A percentile compares a stretch with the other conserved stretches of the same genome.
phyloP scores from a whole-genome alignment of 2,888 invertebrate species.

The Conomelus anceps region DNA sequence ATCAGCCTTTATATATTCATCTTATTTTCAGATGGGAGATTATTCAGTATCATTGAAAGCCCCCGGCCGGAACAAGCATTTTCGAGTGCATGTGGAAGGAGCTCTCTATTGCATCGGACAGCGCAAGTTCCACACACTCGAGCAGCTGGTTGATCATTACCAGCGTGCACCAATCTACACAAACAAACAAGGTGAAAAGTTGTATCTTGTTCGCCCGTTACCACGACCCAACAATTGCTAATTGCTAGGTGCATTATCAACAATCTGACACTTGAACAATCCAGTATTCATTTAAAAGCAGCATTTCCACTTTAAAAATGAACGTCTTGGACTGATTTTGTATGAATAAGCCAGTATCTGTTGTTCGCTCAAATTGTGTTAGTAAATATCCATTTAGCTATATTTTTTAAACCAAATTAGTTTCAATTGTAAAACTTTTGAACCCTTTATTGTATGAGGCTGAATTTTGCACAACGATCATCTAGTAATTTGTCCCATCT shows the following conservation, averaged over 20 bases:
- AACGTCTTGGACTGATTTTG: no score
- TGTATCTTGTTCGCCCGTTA: constrained; percentile 91
- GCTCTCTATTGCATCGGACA: constrained; percentile 95
- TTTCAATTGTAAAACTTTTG: background rate
- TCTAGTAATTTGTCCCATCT: background rate
- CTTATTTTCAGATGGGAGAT: constrained; percentile 96
- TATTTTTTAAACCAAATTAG: background rate
- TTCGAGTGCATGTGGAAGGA: constrained; percentile 93
- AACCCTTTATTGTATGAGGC: background rate
- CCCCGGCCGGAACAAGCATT: constrained; percentile 96
- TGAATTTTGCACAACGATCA: background rate
- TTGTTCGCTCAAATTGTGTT: background rate
- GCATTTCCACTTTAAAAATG: background rate
- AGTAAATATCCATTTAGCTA: background rate
- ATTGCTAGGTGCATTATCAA: background rate
- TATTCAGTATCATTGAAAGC: constrained; percentile 97
- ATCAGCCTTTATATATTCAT: no score
- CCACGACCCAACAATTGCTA: constrained; percentile 50
- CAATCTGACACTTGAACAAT: background rate
- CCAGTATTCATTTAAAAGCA: background rate
- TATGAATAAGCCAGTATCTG: background rate
- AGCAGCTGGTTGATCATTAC: constrained; percentile 96
- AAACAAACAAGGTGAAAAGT: constrained; percentile 94
- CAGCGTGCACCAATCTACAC: constrained; percentile 98
- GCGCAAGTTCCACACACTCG: constrained; percentile 91